Percentiles rank a stretch among this genome's conserved stretches.
These are phyloP conservation scores for Polydrusus tereticollis DNA, from an alignment of 2,888 invertebrate species.

Conservation along the genomic window DNA sequence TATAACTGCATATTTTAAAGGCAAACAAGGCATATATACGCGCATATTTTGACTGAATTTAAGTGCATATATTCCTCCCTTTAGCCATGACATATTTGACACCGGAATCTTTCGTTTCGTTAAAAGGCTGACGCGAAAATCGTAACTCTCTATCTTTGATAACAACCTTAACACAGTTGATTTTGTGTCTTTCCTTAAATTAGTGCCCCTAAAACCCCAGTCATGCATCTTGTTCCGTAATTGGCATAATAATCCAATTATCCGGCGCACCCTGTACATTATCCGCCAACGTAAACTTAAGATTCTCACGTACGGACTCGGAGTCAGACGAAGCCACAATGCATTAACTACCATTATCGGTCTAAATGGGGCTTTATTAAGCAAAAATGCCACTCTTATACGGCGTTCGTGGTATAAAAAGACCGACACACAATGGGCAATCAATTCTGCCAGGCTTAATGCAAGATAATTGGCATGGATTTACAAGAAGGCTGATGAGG, in stretches of 20 bases:
- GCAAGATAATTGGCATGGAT: constrained; percentile 45
- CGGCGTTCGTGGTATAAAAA: constrained; percentile 30
- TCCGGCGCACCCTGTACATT: constrained; percentile 30
- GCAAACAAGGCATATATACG: no score
- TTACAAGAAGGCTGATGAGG: constrained; percentile 22
- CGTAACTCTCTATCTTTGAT: no score
- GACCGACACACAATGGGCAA: constrained; percentile 43
- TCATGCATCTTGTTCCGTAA: background rate
- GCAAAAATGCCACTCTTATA: constrained; percentile 46
- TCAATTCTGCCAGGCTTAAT: constrained; percentile 44
- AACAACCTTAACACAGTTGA: no score
- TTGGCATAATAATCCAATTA: constrained; percentile 34
- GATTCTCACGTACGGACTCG: constrained; percentile 41
- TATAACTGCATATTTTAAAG: no score
- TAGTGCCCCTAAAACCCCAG: background rate
- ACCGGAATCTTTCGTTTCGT: no score
- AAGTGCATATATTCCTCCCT: no score
- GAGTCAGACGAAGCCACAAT: constrained; percentile 26
- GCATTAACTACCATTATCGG: constrained; percentile 38
- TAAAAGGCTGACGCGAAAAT: no score
- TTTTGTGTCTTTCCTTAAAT: no score
- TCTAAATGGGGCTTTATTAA: constrained; percentile 45
- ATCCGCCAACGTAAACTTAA: constrained; percentile 36
- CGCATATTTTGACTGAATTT: no score
- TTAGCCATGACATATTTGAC: no score